phyloP scores from a whole-genome alignment of 2,888 invertebrate species.

The Macropis europaea region DNA sequence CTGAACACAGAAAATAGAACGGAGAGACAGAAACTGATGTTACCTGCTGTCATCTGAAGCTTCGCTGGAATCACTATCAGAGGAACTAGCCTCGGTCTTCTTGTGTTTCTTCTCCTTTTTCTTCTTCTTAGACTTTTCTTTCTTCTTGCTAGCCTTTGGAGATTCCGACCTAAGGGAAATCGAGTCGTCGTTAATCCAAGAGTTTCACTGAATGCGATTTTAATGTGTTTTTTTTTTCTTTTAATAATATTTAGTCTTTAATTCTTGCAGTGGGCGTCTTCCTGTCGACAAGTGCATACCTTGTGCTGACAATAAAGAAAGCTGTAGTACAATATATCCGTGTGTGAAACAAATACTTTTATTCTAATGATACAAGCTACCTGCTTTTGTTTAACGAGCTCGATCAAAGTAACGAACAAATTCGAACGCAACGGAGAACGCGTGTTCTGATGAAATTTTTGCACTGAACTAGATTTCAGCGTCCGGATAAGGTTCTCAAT shows the following conservation, averaged over 20 bases:
- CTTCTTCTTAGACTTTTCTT: slow-evolving; percentile 77
- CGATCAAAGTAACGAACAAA: slow-evolving; percentile 39
- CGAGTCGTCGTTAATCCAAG: slow-evolving; percentile 40
- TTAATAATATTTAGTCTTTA: slow-evolving; percentile 60
- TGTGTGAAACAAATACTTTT: slow-evolving; percentile 64
- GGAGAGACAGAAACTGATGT: neutral
- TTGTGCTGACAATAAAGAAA: slow-evolving; percentile 76
- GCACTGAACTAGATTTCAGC: slow-evolving; percentile 33
- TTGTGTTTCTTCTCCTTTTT: slow-evolving; percentile 79
- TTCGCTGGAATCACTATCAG: slow-evolving; percentile 76
- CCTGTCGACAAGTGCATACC: slow-evolving; percentile 77
- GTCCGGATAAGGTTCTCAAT: slow-evolving; percentile 37
- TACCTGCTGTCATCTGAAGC: slow-evolving; percentile 78
- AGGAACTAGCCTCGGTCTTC: slow-evolving; percentile 73
- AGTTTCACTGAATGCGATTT: slow-evolving; percentile 5
- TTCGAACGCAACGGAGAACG: slow-evolving; percentile 38
- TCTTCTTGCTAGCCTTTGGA: slow-evolving; percentile 76
- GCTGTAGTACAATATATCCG: slow-evolving; percentile 68
- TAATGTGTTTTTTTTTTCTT: slow-evolving; percentile 28
- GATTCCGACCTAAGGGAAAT: slow-evolving; percentile 77
- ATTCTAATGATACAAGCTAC: slow-evolving; percentile 62
- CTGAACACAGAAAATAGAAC: neutral
- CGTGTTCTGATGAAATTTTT: slow-evolving; percentile 21
- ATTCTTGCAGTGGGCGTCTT: slow-evolving; percentile 76
- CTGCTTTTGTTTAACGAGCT: slow-evolving; percentile 41